A percentile compares a stretch with the other conserved stretches of the same genome.
Evolutionary conservation across 1,140 invertebrate species (phyloP).

Genomic region (Drosophila kohkoa): DNA sequence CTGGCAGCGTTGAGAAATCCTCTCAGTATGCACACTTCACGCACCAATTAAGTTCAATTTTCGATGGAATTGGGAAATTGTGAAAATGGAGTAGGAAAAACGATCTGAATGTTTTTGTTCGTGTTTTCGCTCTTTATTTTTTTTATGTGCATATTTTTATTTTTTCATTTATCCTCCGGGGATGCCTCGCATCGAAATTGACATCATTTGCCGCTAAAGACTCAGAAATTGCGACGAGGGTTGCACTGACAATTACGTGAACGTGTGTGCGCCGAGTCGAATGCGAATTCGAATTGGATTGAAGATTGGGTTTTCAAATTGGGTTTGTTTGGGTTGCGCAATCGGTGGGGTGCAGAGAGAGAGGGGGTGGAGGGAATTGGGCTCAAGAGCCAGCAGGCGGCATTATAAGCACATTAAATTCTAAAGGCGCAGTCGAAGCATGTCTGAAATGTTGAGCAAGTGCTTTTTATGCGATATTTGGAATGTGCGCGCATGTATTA

Average conservation of each 20-base stretch:
- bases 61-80: slow-evolving; percentile 53
- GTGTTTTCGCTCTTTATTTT: no score
- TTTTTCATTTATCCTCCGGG: slow-evolving; percentile 22
- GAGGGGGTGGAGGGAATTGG: slow-evolving; percentile 38
- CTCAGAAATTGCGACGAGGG: slow-evolving; percentile 43
- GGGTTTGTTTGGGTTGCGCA: background rate
- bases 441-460: slow-evolving; percentile 77
- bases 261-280: slow-evolving; percentile 54
- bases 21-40: slow-evolving; percentile 65
- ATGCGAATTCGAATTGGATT: slow-evolving; percentile 42
- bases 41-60: slow-evolving; percentile 81
- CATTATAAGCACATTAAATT: slow-evolving; percentile 84
- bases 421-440: slow-evolving; percentile 74
- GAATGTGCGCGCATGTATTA: slow-evolving; percentile 59
- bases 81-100: slow-evolving; percentile 7
- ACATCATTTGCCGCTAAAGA: slow-evolving; percentile 79
- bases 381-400: slow-evolving; percentile 76
- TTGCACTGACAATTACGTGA: slow-evolving; percentile 55
- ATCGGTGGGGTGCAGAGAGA: slow-evolving; percentile 26
- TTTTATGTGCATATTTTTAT: background rate
- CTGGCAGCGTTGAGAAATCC: slow-evolving; percentile 60
- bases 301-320: slow-evolving; percentile 22
- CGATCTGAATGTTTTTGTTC: slow-evolving; percentile 2
- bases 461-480: slow-evolving; percentile 76
- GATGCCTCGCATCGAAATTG: slow-evolving; percentile 61